phyloP scores from a whole-genome alignment of 2,888 invertebrate genomes.

The Spialia ferax region DNA sequence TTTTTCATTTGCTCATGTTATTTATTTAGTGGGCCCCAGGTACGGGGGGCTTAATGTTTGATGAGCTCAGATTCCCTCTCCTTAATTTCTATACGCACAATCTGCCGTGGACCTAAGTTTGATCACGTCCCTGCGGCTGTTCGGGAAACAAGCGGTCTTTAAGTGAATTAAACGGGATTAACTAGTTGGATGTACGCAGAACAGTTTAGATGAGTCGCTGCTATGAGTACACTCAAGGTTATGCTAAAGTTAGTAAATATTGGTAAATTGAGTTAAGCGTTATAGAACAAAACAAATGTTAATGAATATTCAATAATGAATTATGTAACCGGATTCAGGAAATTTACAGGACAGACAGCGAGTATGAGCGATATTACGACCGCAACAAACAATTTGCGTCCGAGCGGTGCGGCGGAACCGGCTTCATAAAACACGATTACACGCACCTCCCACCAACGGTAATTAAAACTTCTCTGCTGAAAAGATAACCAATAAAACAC shows the following conservation, averaged over 20 bases:
- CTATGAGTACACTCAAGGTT: too few relatives aligned
- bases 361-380: slow-evolving; percentile 68
- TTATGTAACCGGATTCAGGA: slow-evolving; percentile 60
- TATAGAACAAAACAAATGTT: slow-evolving; percentile 1
- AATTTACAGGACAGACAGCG: slow-evolving; percentile 60
- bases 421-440: slow-evolving; percentile 62
- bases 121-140: slow-evolving; percentile 62
- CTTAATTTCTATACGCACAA: slow-evolving; percentile 72
- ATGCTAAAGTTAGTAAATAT: background rate
- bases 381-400: slow-evolving; percentile 72
- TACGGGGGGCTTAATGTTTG: slow-evolving; percentile 79
- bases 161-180: slow-evolving; percentile 46
- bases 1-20: slow-evolving; percentile 80
- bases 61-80: slow-evolving; percentile 77
- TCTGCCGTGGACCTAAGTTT: slow-evolving; percentile 60
- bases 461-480: slow-evolving; percentile 78
- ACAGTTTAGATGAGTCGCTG: slow-evolving; percentile 27
- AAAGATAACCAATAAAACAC: slow-evolving; percentile 78
- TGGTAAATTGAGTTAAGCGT: background rate
- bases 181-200: slow-evolving; percentile 34
- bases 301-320: background rate
- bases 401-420: slow-evolving; percentile 50
- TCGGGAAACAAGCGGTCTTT: slow-evolving; percentile 45
- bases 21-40: slow-evolving; percentile 80
- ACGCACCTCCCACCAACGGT: slow-evolving; percentile 62